Conservation (phyloP, 2,888 invertebrate genomes). For the Cyaniris semiargus region DNA sequence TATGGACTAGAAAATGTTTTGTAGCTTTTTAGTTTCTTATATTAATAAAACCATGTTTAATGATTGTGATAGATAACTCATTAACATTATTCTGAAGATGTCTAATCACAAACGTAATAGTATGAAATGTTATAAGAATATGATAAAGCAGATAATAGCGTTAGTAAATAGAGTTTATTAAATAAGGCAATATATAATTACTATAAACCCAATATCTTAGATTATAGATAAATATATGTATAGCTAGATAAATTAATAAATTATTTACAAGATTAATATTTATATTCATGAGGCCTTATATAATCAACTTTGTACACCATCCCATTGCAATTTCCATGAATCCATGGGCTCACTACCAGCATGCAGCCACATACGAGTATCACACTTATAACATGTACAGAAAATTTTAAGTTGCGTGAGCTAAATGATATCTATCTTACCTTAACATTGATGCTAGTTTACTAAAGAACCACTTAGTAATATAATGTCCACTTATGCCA, state of each 20-base stretch:
- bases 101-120: not conserved
- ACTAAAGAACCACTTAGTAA: no score
- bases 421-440: not conserved
- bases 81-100: not conserved
- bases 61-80: no score
- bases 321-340: not conserved
- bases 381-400: not conserved
- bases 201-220: not conserved
- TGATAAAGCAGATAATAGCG: not conserved
- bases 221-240: not conserved
- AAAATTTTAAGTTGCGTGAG: no score
- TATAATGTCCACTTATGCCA: no score
- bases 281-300: not conserved
- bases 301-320: not conserved
- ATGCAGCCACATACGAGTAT: not conserved
- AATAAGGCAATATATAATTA: not conserved
- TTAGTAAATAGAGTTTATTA: not conserved
- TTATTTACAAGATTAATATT: no score
- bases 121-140: not conserved
- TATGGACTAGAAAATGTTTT: no score
- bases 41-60: no score
- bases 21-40: no score
- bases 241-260: no score
- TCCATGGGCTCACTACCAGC: not conserved
- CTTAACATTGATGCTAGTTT: not conserved